Evolutionary conservation across 35 echinoderm and acorn worm genomes (phyloP), one percentile per base, ranked within the genome.

Genomic region (Heliocidaris tuberculata): DNA sequence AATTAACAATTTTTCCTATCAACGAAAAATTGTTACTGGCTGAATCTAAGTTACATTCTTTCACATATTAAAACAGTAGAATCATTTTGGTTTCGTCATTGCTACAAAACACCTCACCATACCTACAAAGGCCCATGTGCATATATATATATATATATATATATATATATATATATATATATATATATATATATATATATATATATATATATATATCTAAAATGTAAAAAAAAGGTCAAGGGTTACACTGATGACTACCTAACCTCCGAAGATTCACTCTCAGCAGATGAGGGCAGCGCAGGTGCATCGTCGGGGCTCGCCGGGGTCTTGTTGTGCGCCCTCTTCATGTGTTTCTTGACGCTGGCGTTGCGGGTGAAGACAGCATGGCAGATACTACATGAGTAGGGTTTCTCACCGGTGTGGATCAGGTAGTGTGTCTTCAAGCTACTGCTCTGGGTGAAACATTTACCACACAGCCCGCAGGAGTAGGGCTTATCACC

Each of bases 381-480:
- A 0, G 90, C 32, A 6, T 94, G 16, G 87, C 95, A 96, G 31
- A 94, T 60, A 24, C 42, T 12, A 54, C 97, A 97, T 6, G 94
- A 90, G 47, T 95, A 97, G 2, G 94, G 93, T 50, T 96, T 97
- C 42, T 96, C 96, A 47, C 96, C 94, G 2, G 92, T 96, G 85
- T 97, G 97, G 59, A 95, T 95, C 19, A 90, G 49, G 17, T 92
- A 90, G 86, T 99, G 98, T 19, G 97, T 96, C n/a, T 96, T 94
- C 2, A 99, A 95, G 50, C 97, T 99, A 7, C 98, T 97, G 31
- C 96, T 94, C 56, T 99, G 98, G 31, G 98, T 96, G 94, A 99
- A 99, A 2, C 86, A 86, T 16, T 90, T 85, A 13, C 93, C 94
- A 91, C 98, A 99, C 8, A 95, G 65, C 21, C 96, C 96, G 65